A percentile compares a stretch with the other conserved stretches of the same genome.
Conservation (phyloP, 2,113 vertebrate species). For the Corythoichthys haematopterus region DNA sequence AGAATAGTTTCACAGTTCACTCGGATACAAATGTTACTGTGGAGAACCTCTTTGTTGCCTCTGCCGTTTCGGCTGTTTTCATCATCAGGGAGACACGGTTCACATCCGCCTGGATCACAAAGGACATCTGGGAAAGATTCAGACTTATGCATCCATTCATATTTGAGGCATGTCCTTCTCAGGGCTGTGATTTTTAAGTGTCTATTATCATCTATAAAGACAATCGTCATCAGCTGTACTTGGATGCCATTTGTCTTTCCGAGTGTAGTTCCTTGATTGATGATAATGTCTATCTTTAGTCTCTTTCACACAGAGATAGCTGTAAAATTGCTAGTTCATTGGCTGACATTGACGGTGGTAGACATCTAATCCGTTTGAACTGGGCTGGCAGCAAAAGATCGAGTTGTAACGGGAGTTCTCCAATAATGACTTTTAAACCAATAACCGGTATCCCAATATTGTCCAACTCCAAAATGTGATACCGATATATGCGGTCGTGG, state of each 20-base stretch:
- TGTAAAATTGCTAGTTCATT: too few species aligned
- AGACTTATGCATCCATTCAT: slow-evolving; percentile 12
- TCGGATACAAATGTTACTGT: slow-evolving; percentile 40
- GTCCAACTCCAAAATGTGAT: too few species aligned
- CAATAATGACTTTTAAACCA: too few species aligned
- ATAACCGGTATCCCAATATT: too few species aligned
- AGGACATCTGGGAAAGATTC: slow-evolving; percentile 32
- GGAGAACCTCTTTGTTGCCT: slow-evolving; percentile 44
- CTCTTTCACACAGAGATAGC: too few species aligned
- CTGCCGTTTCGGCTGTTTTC: slow-evolving; percentile 41
- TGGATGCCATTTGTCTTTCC: not conserved
- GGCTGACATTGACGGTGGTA: too few species aligned
- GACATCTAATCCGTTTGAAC: too few species aligned
- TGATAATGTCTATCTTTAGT: too few species aligned
- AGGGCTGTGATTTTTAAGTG: slow-evolving; percentile 8
- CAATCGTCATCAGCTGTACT: not conserved
- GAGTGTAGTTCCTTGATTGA: not conserved
- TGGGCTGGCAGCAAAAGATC: too few species aligned
- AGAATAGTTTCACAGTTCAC: slow-evolving; percentile 34
- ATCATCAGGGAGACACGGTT: slow-evolving; percentile 46
- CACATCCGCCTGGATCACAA: slow-evolving; percentile 20
- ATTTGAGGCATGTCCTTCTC: slow-evolving; percentile 17
- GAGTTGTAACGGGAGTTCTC: too few species aligned
- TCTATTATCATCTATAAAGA: not conserved
- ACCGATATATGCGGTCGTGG: too few species aligned